Evolutionary conservation across 2,797 vertebrate genomes (phyloP).

Genomic region (Chloroceryle inda): DNA sequence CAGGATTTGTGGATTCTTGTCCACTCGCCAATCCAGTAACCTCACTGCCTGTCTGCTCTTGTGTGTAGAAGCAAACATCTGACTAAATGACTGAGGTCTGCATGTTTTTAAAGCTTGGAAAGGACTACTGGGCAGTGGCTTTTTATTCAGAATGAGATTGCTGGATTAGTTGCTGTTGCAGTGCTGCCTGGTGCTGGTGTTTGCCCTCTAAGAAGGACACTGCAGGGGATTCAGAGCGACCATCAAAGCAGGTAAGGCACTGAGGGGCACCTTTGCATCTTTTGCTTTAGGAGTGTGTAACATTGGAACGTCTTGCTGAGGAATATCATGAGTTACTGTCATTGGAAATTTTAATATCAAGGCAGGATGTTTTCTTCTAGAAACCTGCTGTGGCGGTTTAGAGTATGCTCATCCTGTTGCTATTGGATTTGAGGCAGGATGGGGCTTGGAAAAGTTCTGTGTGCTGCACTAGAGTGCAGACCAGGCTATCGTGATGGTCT

Average conservation of each 20-base stretch:
- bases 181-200: background rate
- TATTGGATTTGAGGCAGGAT: background rate
- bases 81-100: background rate
- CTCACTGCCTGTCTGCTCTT: background rate
- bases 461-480: background rate
- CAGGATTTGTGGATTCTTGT: background rate
- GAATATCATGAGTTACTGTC: background rate
- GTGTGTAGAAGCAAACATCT: background rate
- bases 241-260: background rate
- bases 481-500: background rate
- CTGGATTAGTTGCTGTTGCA: background rate
- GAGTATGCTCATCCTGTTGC: background rate
- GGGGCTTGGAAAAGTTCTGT: background rate
- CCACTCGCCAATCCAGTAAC: background rate
- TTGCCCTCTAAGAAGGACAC: background rate
- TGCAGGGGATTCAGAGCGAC: background rate
- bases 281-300: background rate
- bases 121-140: background rate
- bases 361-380: background rate
- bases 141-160: background rate
- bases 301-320: background rate
- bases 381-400: background rate
- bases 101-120: background rate
- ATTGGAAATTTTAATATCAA: background rate
- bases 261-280: rapidly evolving